Percentiles rank a stretch among this genome's conserved stretches.
Evolutionary conservation across 2,797 vertebrate genomes (phyloP).

Genomic region (Momotus momota): DNA sequence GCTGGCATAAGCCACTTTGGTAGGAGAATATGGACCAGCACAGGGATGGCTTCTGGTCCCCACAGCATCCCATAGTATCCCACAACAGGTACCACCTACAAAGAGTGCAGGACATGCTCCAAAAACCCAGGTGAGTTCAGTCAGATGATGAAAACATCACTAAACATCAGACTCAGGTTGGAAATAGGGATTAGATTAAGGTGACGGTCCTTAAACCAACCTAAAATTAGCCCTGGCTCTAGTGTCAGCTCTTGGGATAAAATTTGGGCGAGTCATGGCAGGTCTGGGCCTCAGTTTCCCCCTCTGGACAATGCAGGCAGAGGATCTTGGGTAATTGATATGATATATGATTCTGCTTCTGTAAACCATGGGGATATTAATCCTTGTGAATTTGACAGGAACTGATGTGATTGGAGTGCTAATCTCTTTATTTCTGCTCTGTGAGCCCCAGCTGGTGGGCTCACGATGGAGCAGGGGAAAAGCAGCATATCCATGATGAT

Average conservation of each 20-base stretch:
- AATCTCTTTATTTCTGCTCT: neutral
- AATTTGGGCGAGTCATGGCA: neutral
- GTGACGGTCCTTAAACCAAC: neutral
- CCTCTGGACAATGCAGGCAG: neutral
- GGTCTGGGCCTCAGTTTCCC: neutral
- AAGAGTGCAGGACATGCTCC: neutral
- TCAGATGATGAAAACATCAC: neutral
- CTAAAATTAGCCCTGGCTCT: neutral
- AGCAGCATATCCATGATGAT: accelerated
- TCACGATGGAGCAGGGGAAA: neutral
- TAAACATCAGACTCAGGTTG: neutral
- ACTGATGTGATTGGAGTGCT: neutral
- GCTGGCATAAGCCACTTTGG: neutral
- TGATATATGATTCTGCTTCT: neutral
- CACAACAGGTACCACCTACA: neutral
- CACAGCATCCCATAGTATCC: neutral
- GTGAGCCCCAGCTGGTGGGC: neutral
- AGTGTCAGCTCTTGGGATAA: neutral
- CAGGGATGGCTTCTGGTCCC: neutral
- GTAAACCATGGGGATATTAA: neutral
- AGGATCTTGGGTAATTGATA: neutral
- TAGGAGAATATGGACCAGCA: neutral
- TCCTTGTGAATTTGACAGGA: neutral
- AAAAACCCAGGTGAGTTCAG: neutral
- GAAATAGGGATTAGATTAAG: neutral